These are phyloP conservation scores for Spheniscus humboldti DNA, from an alignment of 2,797 vertebrate species.

Conservation along the genomic window DNA sequence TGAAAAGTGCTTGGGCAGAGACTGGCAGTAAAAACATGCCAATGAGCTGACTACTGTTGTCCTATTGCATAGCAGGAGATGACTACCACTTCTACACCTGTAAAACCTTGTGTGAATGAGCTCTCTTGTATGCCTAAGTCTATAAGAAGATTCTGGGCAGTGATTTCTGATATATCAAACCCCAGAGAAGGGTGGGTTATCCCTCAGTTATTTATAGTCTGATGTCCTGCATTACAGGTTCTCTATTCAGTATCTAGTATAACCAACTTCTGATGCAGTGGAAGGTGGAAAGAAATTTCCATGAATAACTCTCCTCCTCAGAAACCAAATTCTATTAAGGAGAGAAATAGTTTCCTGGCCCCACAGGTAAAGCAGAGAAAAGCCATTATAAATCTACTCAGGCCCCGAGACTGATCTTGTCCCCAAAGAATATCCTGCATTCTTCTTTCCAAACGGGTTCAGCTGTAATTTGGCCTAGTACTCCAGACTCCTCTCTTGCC, in stretches of 20 bases:
- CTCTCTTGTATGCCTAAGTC: not conserved
- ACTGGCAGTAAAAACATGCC: not conserved
- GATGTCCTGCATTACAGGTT: not conserved
- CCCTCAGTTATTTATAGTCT: not conserved
- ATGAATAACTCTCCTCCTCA: not conserved
- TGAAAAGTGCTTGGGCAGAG: not conserved
- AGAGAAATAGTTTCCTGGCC: not conserved
- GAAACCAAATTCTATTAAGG: not conserved
- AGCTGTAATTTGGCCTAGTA: not conserved
- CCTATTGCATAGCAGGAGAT: not conserved
- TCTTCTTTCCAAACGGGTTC: not conserved
- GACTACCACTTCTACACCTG: not conserved
- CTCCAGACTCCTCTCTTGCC: not conserved
- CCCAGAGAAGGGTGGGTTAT: not conserved
- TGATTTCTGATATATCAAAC: not conserved
- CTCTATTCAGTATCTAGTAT: not conserved
- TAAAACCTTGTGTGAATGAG: not conserved
- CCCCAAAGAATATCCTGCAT: not conserved
- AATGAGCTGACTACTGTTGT: not conserved
- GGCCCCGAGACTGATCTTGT: not conserved
- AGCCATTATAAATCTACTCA: not conserved
- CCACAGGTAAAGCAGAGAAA: not conserved
- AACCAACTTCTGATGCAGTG: not conserved
- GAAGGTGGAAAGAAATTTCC: not conserved
- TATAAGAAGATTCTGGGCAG: not conserved